Percentiles rank a stretch among this genome's conserved stretches.
phyloP scores from a whole-genome alignment of 2,888 invertebrate species.

The Erynnis tages region DNA sequence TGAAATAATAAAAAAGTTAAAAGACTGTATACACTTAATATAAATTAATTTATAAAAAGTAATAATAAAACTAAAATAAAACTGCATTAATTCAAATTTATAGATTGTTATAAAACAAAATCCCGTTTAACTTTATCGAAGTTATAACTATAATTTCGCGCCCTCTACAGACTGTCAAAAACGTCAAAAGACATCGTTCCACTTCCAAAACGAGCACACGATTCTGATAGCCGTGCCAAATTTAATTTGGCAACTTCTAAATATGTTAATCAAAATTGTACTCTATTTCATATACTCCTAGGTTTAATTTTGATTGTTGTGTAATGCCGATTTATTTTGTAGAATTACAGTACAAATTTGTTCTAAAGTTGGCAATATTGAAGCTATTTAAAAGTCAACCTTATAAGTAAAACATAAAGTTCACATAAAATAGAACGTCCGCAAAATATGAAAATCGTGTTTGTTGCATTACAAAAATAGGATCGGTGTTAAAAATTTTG shows the following conservation, averaged over 20 bases:
- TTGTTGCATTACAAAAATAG: neutral
- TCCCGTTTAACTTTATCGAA: no score
- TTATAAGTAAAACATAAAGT: conserved; percentile 8
- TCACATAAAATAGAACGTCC: neutral
- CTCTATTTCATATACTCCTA: conserved; percentile 1
- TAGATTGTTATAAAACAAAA: no score
- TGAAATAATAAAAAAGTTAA: no score
- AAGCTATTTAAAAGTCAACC: conserved; percentile 16
- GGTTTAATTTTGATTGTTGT: neutral
- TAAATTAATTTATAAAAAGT: no score
- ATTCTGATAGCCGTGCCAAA: conserved; percentile 37
- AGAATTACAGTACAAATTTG: conserved; percentile 1
- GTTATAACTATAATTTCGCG: conserved; percentile 39
- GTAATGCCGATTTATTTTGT: conserved; percentile 13
- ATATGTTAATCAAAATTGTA: neutral
- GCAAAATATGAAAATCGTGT: neutral
- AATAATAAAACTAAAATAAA: no score
- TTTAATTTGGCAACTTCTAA: conserved; percentile 19
- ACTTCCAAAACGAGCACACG: conserved; percentile 46
- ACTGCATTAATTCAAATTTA: no score
- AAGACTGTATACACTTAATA: no score
- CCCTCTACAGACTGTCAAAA: conserved; percentile 50
- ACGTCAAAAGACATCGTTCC: conserved; percentile 50
- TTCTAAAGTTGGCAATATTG: neutral
- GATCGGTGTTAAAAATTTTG: neutral